These are phyloP conservation scores for Pherbina coryleti DNA, from an alignment of 2,888 invertebrate genomes.

Conservation along the genomic window DNA sequence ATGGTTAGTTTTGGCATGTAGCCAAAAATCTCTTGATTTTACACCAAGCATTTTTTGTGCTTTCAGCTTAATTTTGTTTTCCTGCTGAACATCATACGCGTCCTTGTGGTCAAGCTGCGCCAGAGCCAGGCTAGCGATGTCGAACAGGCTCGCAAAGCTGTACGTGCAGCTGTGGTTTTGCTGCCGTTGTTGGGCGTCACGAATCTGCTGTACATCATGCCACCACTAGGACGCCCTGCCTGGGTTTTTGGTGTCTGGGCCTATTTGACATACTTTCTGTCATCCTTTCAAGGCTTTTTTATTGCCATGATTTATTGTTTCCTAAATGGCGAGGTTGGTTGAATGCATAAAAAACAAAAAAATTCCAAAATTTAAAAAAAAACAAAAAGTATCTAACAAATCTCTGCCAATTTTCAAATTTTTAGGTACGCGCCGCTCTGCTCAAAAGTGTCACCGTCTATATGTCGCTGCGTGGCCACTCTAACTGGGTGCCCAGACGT, in stretches of 20 bases:
- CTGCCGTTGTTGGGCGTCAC: slow-evolving; percentile 86
- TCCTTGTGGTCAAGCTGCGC: slow-evolving; percentile 81
- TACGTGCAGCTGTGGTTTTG: slow-evolving; percentile 82
- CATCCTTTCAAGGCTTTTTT: slow-evolving; percentile 88
- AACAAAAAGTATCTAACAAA: too few relatives aligned
- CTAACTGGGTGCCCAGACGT: slow-evolving; percentile 67
- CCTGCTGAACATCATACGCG: slow-evolving; percentile 83
- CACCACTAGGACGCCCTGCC: slow-evolving; percentile 76
- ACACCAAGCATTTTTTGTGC: not conserved
- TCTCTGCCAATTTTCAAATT: not conserved
- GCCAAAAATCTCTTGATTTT: not conserved
- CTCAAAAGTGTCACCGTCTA: slow-evolving; percentile 70
- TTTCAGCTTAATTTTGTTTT: slow-evolving; percentile 83
- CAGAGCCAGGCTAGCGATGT: slow-evolving; percentile 81
- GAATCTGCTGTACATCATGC: slow-evolving; percentile 80
- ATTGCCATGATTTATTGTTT: slow-evolving; percentile 87
- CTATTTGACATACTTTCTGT: slow-evolving; percentile 81
- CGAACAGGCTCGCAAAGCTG: slow-evolving; percentile 83
- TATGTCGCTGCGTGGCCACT: slow-evolving; percentile 69
- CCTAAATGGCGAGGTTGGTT: slow-evolving; percentile 82
- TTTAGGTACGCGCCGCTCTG: slow-evolving; percentile 70
- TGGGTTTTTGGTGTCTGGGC: slow-evolving; percentile 85
- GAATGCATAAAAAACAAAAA: not conserved
- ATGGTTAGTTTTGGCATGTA: slow-evolving; percentile 73
- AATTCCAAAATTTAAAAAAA: too few relatives aligned